Evolutionary conservation across 2,888 invertebrate species (phyloP).

Genomic region (Cerceris rybyensis): DNA sequence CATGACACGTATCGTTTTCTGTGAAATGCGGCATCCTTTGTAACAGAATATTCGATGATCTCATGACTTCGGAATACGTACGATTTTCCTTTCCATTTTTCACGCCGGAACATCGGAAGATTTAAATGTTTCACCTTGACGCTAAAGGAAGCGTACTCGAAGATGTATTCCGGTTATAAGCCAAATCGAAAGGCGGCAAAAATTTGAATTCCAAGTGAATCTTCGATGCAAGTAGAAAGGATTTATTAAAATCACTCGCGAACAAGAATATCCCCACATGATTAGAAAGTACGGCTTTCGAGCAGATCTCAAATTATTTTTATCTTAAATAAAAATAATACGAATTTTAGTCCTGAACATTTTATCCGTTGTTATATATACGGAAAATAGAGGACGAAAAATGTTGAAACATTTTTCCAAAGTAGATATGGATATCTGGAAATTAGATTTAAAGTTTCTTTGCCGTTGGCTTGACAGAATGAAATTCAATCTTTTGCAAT

Average conservation of each 20-base stretch:
- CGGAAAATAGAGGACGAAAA: not conserved
- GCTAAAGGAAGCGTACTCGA: no score
- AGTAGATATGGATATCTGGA: not conserved
- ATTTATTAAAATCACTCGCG: no score
- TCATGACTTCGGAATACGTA: not conserved
- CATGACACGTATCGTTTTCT: slow-evolving; percentile 1
- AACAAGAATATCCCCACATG: no score
- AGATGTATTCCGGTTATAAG: no score
- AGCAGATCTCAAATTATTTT: no score
- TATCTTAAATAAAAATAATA: no score
- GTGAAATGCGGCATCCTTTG: not conserved
- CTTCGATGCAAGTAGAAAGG: no score
- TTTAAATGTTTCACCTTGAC: no score
- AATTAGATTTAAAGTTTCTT: not conserved
- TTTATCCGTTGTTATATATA: not conserved
- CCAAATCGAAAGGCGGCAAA: no score
- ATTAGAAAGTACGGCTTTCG: no score
- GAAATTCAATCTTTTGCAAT: not conserved
- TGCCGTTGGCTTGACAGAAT: not conserved
- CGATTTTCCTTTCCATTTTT: slow-evolving; percentile 4
- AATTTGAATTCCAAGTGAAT: no score
- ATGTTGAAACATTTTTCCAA: not conserved
- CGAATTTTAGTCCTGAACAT: no score
- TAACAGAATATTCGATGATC: slow-evolving; percentile 11
- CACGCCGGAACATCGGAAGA: not conserved